Evolutionary conservation across 2,888 invertebrate genomes (phyloP), one percentile per base, ranked within the genome.

Genomic region (Nasonia oneida): DNA sequence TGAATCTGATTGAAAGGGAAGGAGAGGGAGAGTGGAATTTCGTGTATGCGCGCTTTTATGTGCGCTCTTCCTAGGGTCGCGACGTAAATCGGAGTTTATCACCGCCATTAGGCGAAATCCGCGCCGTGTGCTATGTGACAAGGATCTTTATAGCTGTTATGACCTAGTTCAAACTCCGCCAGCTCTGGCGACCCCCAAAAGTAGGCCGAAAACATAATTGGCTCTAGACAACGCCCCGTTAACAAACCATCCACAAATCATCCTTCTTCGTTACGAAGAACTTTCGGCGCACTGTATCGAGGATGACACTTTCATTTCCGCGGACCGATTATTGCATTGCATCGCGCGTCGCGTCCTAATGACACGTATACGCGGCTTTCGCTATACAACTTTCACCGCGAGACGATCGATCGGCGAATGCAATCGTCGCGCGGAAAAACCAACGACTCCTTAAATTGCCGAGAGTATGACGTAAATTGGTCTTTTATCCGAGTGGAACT

Each of bases 91-190:
- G 53, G 15, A 53, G 15, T 53, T 76, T 53, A 15, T 61, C 14
- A 61, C 39, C 29, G 29, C 23, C 18, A 29, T 79, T 47, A 80
- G 50, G 79, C 53, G 33, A 71, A 80, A 70, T 53, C 10, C 81
- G 23, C 23, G 2, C 15, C 4, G 10, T 8, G 10, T 10, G 8
- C 8, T 57, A 15, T 18, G 61, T 23, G 81, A 81, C 50, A 81
- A 75, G 64, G n/a, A 81, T 81, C 81, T 81, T 81, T 50, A 81
- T 37, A 6, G 64, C 42, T n/a, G 81, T 47, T 74, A 64, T 64
- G 81, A 74, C 75, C 81, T 29, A 81, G n/a, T 81, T 81, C 23
- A 18, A 53, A 53, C 53, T 3, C 14, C 37, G n/a, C 53, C 10
- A 37, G 23, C 12, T 29, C 10, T 37, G 39, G 4, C n/a, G 53